Percentiles rank a stretch among this genome's conserved stretches.
These are phyloP conservation scores for Ephialtes manifestator DNA, from an alignment of 2,888 invertebrate species.

Conservation along the genomic window DNA sequence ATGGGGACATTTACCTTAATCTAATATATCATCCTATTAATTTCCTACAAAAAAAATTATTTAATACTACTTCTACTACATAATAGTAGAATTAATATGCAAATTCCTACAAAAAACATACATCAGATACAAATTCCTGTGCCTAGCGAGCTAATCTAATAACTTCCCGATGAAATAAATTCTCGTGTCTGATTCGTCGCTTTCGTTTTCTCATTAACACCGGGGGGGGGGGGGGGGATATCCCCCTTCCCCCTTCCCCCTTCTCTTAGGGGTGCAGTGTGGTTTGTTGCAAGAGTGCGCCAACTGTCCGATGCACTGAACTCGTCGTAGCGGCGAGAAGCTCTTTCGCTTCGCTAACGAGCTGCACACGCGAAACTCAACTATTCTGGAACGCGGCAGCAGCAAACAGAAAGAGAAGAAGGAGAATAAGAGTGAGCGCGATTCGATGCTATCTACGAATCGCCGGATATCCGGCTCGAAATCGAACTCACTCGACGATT, in stretches of 20 bases:
- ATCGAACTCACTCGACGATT: conserved; percentile 68
- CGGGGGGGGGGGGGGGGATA: conserved; percentile 40
- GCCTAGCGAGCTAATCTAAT: conserved; percentile 31
- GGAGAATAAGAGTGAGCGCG: conserved; percentile 34
- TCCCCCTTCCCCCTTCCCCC: not conserved
- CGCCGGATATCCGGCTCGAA: conserved; percentile 72
- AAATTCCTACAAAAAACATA: conserved; percentile 10
- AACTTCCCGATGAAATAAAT: conserved; percentile 68
- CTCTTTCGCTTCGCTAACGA: conserved; percentile 66
- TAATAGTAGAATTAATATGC: conserved; percentile 10
- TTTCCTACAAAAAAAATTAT: too few species aligned
- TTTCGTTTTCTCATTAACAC: conserved; percentile 76
- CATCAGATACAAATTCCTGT: conserved; percentile 37
- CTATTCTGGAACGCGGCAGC: conserved; percentile 64
- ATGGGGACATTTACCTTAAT: too few species aligned
- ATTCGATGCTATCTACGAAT: conserved; percentile 69
- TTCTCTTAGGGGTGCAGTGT: not conserved
- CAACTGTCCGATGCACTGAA: not conserved
- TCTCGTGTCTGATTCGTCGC: conserved; percentile 57
- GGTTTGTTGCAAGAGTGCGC: conserved; percentile 47
- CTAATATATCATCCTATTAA: too few species aligned
- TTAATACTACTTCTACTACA: too few species aligned
- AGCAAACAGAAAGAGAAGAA: conserved; percentile 30
- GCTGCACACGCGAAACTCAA: conserved; percentile 70
- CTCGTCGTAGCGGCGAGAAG: conserved; percentile 35